Conservation (phyloP, 2,797 vertebrate genomes). For the Amblyraja radiata region DNA sequence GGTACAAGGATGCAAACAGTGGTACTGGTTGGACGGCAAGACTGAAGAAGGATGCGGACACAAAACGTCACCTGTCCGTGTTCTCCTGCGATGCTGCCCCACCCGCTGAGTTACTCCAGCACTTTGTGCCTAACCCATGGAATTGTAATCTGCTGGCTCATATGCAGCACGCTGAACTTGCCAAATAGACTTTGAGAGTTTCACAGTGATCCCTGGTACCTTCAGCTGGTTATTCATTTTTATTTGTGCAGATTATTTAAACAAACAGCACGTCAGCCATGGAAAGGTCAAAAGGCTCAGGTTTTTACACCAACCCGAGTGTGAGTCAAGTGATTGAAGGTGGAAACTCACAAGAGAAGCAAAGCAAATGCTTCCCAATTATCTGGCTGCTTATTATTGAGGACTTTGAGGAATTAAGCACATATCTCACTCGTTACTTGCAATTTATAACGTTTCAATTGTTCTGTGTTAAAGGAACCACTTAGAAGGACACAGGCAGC, state of each 20-base stretch:
- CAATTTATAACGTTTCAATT: background rate
- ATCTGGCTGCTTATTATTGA: too few species aligned
- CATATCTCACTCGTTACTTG: background rate
- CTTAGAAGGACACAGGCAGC: background rate
- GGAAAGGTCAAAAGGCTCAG: background rate
- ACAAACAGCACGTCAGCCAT: background rate
- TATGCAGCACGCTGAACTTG: background rate
- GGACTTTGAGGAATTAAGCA: background rate
- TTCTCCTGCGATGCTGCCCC: too few species aligned
- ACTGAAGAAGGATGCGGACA: too few species aligned
- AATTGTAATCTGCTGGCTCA: background rate
- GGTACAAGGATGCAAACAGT: too few species aligned
- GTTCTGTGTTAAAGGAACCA: background rate
- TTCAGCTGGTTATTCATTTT: background rate
- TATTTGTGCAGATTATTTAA: background rate
- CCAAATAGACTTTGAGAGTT: background rate
- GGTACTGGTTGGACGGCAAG: too few species aligned
- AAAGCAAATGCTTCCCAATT: background rate
- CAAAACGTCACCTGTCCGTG: too few species aligned
- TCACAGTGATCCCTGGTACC: background rate
- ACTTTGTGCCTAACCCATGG: too few species aligned
- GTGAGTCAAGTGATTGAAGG: background rate
- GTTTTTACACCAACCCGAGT: background rate
- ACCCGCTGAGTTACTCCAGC: too few species aligned
- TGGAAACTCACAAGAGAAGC: background rate